phyloP scores from a whole-genome alignment of 2,113 vertebrate genomes.

The Tachycineta bicolor region DNA sequence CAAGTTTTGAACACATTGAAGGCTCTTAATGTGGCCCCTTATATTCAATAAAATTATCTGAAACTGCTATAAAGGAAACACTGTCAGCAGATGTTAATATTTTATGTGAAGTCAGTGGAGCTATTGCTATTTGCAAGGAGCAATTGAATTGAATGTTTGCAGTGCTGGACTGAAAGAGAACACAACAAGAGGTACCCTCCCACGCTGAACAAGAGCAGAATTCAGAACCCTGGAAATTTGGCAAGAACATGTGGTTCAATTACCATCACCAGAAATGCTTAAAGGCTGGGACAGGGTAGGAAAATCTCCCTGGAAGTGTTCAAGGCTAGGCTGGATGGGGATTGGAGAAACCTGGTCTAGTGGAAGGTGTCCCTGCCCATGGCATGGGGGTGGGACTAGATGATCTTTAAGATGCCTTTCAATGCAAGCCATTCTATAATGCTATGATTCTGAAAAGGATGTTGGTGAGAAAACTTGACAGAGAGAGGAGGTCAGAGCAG shows the following conservation, averaged over 20 bases:
- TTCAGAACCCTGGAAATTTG: neutral
- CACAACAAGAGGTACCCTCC: neutral
- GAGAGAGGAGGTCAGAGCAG: neutral
- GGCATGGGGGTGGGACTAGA: rapidly evolving
- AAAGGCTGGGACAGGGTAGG: neutral
- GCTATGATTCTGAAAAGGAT: neutral
- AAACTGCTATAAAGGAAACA: neutral
- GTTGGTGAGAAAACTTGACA: neutral
- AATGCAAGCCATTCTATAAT: neutral
- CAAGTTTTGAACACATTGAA: neutral
- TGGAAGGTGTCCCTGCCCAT: neutral
- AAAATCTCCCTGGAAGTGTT: neutral
- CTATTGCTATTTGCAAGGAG: neutral
- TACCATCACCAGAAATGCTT: neutral
- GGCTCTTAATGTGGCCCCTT: neutral
- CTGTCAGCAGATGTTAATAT: neutral
- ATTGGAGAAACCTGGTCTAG: neutral
- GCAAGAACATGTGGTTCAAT: neutral
- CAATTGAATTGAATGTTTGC: neutral
- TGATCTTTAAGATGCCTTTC: neutral
- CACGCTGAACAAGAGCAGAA: neutral
- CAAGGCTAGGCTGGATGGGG: neutral
- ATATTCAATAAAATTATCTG: neutral
- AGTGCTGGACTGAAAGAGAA: neutral
- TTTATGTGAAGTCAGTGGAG: neutral